Evolutionary conservation across 2,888 invertebrate genomes (phyloP).

Genomic region (Mylabris sibirica): DNA sequence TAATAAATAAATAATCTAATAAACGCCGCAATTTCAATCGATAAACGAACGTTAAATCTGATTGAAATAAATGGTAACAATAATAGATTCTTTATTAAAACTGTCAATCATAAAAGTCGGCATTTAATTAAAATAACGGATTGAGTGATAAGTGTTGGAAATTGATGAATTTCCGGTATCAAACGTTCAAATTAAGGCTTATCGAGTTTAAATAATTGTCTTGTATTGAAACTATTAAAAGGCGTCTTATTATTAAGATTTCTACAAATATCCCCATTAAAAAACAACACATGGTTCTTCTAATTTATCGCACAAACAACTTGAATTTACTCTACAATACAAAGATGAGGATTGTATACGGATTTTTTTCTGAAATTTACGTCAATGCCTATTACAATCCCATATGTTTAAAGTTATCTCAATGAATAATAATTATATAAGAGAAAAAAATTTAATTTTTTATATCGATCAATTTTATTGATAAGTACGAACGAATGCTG

Average conservation of each 20-base stretch:
- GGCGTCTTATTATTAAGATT: neutral
- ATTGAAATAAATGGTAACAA: too few species aligned
- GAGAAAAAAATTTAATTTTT: neutral
- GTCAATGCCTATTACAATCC: conserved; percentile 28
- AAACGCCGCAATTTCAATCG: too few species aligned
- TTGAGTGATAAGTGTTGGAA: neutral
- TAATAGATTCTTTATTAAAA: too few species aligned
- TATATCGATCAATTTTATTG: neutral
- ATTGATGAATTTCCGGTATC: neutral
- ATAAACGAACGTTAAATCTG: too few species aligned
- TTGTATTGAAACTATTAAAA: neutral
- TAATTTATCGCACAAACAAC: neutral
- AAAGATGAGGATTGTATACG: conserved; percentile 1
- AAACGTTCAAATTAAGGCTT: neutral
- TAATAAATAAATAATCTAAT: too few species aligned
- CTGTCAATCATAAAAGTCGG: neutral
- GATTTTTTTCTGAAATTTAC: conserved; percentile 34
- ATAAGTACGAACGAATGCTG: neutral
- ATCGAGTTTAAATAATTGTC: too few species aligned
- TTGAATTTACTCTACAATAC: too few species aligned
- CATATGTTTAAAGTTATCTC: conserved; percentile 12
- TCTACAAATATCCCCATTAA: too few species aligned
- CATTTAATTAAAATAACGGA: neutral
- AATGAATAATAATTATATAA: neutral
- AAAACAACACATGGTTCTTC: conserved; percentile 10